Evolutionary conservation across 2,113 vertebrate genomes (phyloP), one percentile per base, ranked within the genome.

Genomic region (Collichthys lucidus): DNA sequence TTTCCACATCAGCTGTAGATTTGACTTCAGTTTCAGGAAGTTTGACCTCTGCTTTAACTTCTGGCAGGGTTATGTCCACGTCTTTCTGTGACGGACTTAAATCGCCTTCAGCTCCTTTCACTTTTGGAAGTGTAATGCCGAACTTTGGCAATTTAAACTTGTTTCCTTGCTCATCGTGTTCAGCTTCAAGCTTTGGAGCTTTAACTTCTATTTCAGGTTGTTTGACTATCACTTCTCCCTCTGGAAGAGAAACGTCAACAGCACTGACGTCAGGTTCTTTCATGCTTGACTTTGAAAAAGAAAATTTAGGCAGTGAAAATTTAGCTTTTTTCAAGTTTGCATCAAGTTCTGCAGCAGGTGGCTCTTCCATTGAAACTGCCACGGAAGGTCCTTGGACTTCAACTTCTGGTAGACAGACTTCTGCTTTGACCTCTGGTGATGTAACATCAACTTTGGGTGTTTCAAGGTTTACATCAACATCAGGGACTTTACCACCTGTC

Each of bases 221-320:
- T 74, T 87, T 83, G 9, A 89, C 60, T n/a, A 80, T 79, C 20
- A 88, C 64, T 29, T 79, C 82, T 77, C 50, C 74, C 24, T 85
- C 88, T 80, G 86, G 53, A 79, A 88, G 72, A 78, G 82, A 88
- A 35, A 88, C 68, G 12, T 91, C 88, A 62, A 60, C 67, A 47
- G 66, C 35, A 74, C 74, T 78, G 9, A 74, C 64, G 46, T 85
- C 77, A 5, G 65, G 29, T 46, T 66, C 76, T 77, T 90, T 77
- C 46, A 47, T 52, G 70, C 84, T 88, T 79, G 88, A 75, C 84
- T 92, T 93, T 71, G 89, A 89, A 69, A 94, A 92, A 64, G 88
- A 92, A 84, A 92, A 80, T 69, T 56, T 91, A 2, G 82, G 91
- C 29, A 93, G 60, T 56, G 93, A 93, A 86, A 94, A 92, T 55